Evolutionary conservation across 2,888 invertebrate species (phyloP), one percentile per base, ranked within the genome.

Genomic region (Ornithoptera alexandrae): DNA sequence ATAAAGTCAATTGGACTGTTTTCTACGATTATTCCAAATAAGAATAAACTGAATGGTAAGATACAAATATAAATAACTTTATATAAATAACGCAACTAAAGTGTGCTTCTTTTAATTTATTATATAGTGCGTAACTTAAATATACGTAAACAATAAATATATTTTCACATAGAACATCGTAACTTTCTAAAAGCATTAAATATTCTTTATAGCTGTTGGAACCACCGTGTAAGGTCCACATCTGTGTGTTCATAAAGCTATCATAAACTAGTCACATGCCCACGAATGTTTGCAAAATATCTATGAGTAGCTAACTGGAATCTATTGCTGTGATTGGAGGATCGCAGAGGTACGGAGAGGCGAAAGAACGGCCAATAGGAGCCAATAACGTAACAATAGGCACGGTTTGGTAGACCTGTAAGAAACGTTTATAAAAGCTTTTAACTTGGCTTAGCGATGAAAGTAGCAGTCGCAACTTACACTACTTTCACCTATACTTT

Each of bases 311-410:
- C 84, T 84, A 84, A 81, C 78, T 81, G 78, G 78, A 83, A 74
- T 84, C 82, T 84, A 80, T 70, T 22, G 79, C 81, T 73, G 82
- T 86, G 88, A 91, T 91, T 91, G 91, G 92, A 83, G 82, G 81
- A 83, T 67, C 75, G 75, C 65, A 69, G 72, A 74, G 70, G 70
- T 63, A 71, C 73, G 68, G 76, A 79, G 76, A 75, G 76, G 74
- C 68, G 69, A 71, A 73, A 72, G 72, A 72, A 62, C 76, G 72
- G 67, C 89, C 89, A 89, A 89, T 89, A 58, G 74, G 78, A 74
- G 72, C 66, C 72, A 70, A 60, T 73, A 73, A 74, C 75, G 76
- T 76, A 83, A 90, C 89, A 90, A 90, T 90, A 86, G 89, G 82
- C 78, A 73, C 74, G 76, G 76, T 80, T 78, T 75, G 80, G 65